Conservation (phyloP, 1,140 invertebrate genomes). For the Drosophila erecta region DNA sequence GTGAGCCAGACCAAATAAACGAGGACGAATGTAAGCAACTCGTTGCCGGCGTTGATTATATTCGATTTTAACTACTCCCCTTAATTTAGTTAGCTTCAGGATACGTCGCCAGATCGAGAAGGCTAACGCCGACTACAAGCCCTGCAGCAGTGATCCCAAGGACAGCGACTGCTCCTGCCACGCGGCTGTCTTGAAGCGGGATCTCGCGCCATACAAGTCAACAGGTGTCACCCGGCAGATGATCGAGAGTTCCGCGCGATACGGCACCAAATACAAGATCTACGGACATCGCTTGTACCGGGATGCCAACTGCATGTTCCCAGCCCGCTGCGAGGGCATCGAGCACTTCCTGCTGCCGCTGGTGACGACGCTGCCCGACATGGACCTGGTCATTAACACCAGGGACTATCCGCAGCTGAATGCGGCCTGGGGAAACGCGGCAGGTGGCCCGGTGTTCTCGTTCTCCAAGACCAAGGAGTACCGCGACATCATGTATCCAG, state of each 20-base stretch:
- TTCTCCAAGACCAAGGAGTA: constrained; percentile 96
- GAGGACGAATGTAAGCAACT: constrained; percentile 32
- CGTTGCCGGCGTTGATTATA: constrained; percentile 10
- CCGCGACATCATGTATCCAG: constrained; percentile 97
- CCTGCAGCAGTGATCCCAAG: constrained; percentile 43
- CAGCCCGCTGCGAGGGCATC: constrained; percentile 94
- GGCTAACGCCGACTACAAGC: constrained; percentile 38
- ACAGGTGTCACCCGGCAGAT: constrained; percentile 88
- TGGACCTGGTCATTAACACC: constrained; percentile 95
- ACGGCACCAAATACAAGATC: constrained; percentile 91
- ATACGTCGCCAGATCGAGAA: constrained; percentile 74
- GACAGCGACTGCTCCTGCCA: constrained; percentile 87
- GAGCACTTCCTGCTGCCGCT: constrained; percentile 94
- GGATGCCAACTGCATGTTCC: constrained; percentile 95
- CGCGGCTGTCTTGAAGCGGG: constrained; percentile 87
- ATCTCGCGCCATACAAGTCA: constrained; percentile 89
- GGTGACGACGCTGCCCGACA: constrained; percentile 90
- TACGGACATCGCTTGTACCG: constrained; percentile 91
- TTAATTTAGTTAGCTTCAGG: constrained; percentile 25
- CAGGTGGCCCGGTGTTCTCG: constrained; percentile 92
- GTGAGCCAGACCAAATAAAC: background rate
- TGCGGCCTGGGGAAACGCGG: constrained; percentile 59
- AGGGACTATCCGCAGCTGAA: constrained; percentile 95
- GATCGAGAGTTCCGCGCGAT: constrained; percentile 88
- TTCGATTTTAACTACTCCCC: background rate